These are phyloP conservation scores for Agapornis roseicollis DNA, from an alignment of 2,113 vertebrate species.

Conservation along the genomic window DNA sequence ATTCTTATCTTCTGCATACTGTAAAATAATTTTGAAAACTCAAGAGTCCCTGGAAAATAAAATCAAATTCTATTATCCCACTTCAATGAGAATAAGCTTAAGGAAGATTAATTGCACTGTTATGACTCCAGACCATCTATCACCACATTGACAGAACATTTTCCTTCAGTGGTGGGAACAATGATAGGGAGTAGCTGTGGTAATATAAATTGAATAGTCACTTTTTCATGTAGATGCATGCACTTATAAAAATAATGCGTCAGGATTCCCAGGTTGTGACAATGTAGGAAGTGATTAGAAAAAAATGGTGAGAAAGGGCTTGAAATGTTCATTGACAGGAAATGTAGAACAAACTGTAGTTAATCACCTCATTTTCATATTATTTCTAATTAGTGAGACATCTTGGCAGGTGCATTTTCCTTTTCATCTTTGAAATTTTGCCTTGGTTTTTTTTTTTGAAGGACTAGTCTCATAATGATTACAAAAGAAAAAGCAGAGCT, in stretches of 20 bases:
- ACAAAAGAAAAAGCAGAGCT: slow-evolving; percentile 43
- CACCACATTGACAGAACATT: not conserved
- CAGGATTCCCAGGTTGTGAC: slow-evolving; percentile 1
- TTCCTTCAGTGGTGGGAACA: not conserved
- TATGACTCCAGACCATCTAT: not conserved
- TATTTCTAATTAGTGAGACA: slow-evolving; percentile 11
- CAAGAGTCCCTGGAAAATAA: not conserved
- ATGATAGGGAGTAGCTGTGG: not conserved
- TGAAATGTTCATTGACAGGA: not conserved
- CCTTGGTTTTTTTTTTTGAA: slow-evolving; percentile 36
- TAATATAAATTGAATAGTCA: not conserved
- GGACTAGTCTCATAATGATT: slow-evolving; percentile 19
- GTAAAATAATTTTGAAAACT: not conserved
- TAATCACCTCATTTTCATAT: slow-evolving; percentile 31
- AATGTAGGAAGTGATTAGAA: not conserved
- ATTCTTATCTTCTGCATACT: not conserved
- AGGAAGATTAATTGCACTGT: slow-evolving; percentile 18
- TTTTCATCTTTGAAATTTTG: slow-evolving; percentile 39
- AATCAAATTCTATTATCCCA: not conserved
- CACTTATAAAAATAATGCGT: not conserved
- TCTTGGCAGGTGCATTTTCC: slow-evolving; percentile 16
- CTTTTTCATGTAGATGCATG: not conserved
- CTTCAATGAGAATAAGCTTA: not conserved
- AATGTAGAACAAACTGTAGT: slow-evolving; percentile 31
- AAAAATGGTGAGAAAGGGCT: not conserved